Percentiles rank a stretch among this genome's conserved stretches.
phyloP scores from a whole-genome alignment of 2,888 invertebrate genomes.

The Eilema depressum region DNA sequence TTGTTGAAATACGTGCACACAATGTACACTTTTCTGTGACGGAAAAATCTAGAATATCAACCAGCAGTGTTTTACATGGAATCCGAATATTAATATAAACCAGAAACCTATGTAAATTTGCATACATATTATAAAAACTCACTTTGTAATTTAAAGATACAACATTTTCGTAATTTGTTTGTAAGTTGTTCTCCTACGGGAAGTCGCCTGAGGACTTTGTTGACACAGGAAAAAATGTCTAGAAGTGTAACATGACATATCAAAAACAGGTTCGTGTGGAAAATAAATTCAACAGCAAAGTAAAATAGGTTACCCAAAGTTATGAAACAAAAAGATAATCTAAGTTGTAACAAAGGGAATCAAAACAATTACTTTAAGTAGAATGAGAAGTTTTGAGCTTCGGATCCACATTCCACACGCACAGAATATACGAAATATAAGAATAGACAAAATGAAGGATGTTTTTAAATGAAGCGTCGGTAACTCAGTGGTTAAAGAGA shows the following conservation, averaged over 20 bases:
- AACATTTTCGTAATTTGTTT: background rate
- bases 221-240: background rate
- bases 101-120: too few species aligned
- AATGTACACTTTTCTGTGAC: too few species aligned
- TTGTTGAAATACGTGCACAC: too few species aligned
- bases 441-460: background rate
- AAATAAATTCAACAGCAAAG: background rate
- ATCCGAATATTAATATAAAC: too few species aligned
- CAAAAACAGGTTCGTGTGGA: background rate
- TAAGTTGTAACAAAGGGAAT: slow-evolving; percentile 23
- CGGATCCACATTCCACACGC: background rate
- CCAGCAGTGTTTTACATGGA: too few species aligned
- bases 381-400: background rate
- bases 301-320: slow-evolving; percentile 3
- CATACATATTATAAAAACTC: too few species aligned
- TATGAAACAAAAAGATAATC: slow-evolving; percentile 26
- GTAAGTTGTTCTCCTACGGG: background rate
- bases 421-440: background rate
- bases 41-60: too few species aligned
- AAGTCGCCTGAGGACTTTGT: background rate
- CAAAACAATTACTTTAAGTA: slow-evolving; percentile 21
- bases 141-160: too few species aligned
- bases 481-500: too few species aligned
- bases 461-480: background rate
- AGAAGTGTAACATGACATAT: background rate